Percentiles rank a stretch among this genome's conserved stretches.
phyloP scores from a whole-genome alignment of 2,113 vertebrate species.

The Morphnarchus princeps region DNA sequence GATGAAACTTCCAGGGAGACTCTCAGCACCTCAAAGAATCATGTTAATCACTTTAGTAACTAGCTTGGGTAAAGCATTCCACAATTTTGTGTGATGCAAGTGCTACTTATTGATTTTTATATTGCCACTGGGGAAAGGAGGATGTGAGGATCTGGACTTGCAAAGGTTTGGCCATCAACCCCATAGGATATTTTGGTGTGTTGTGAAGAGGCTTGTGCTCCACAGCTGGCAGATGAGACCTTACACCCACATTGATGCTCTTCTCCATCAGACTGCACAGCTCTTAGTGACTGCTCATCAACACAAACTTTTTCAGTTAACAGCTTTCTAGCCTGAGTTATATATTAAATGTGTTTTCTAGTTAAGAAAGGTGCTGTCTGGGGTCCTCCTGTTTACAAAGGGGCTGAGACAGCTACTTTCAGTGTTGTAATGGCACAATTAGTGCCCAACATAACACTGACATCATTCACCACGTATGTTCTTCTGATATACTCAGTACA shows the following conservation, averaged over 20 bases:
- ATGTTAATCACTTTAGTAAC: neutral
- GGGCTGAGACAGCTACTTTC: neutral
- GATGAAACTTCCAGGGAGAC: neutral
- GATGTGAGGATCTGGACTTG: neutral
- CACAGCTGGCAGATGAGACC: neutral
- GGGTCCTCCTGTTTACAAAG: neutral
- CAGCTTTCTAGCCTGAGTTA: neutral
- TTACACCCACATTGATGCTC: neutral
- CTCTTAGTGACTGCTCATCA: neutral
- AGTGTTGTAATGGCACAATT: neutral
- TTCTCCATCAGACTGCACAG: neutral
- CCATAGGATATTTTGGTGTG: neutral
- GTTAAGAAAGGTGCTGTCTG: neutral
- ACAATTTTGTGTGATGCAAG: neutral
- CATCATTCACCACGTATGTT: neutral
- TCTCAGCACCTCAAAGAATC: neutral
- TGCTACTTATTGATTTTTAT: neutral
- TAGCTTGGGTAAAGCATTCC: neutral
- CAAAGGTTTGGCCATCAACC: neutral
- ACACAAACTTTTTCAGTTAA: neutral
- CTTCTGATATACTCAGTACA: neutral
- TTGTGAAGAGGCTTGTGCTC: neutral
- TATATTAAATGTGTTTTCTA: neutral
- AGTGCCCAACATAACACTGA: neutral
- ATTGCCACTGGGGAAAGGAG: neutral